Conservation (phyloP, 2,797 vertebrate genomes). For the Enteromius thamalakanensis region DNA sequence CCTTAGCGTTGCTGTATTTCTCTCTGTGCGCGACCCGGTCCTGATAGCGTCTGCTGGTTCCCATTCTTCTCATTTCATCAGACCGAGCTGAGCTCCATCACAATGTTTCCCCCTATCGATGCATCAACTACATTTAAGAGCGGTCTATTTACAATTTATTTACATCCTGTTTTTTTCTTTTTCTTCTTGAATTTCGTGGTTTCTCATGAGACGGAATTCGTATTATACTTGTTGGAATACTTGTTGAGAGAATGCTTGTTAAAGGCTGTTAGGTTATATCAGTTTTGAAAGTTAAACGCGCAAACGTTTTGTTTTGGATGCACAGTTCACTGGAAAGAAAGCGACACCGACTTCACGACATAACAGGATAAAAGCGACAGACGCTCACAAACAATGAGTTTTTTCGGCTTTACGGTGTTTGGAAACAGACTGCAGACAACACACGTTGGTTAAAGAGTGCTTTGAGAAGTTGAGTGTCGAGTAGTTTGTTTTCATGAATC, state of each 20-base stretch:
- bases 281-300: conserved; percentile 17
- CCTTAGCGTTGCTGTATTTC: conserved; percentile 7
- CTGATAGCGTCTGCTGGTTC: conserved; percentile 32
- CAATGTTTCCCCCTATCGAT: conserved; percentile 26
- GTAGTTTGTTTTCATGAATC: background rate
- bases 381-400: background rate
- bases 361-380: background rate
- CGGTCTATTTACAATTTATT: background rate
- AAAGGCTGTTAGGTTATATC: conserved; percentile 24
- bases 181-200: background rate
- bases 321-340: conserved; percentile 1
- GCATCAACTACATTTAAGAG: conserved; percentile 21
- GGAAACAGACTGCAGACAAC: background rate
- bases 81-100: conserved; percentile 37
- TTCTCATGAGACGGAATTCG: background rate
- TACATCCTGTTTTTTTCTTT: too few species aligned
- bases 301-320: conserved; percentile 5
- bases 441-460: background rate
- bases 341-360: background rate
- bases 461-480: background rate
- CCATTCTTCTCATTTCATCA: conserved; percentile 40
- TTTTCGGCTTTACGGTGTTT: background rate
- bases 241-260: conserved; percentile 39
- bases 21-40: conserved; percentile 27
- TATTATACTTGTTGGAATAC: conserved; percentile 28